Base-by-base conservation (phyloP, 1,140 invertebrate genomes). In the Pomacea maculata region DNA sequence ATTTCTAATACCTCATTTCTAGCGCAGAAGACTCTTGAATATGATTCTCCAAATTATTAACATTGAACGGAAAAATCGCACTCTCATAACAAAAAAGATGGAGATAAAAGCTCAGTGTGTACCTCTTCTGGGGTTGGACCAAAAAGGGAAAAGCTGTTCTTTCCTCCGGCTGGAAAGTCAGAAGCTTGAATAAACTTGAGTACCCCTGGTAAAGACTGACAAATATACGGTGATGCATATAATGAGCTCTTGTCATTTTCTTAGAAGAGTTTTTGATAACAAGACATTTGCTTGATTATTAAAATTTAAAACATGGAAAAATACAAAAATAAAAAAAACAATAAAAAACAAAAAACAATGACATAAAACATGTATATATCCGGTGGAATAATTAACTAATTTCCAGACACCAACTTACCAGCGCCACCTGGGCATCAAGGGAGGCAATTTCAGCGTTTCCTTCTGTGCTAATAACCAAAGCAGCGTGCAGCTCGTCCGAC, bases 401-500 rank as follows among this genome's bases (percentile, higher is more conserved):
- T 17, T 61, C 11, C 57, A 45, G 34, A 45, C 34, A 45, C 34
- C 3, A 45, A 45, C 34, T 45, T 78, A 88, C 87, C 84, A 86
- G 61, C 52, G 88, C 88, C 21, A 61, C 78, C 17, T 85, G 78
- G 25, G 86, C 45, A 74, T 89, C 86, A n/a, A 89, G 82, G 17
- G 74, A 74, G 1, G 82, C 70, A 57, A 89, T 82, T 6, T 80
- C 64, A 15, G 85, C 92, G 83, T 89, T 91, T 25, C 86, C 92
- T n/a, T 90, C 86, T 21, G 84, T 86, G 21, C 88, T 88, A 54
- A 90, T 72, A 61, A 93, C 90, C 84, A 92, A 91, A 8, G 89
- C 89, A n/a, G 88, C 92, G 82, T 88, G 84, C 34, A 93, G 84
- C 82, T 93, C 90, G 8, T 87, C 88, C 14, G 84, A 83, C 4